Evolutionary conservation across 2,888 invertebrate species (phyloP), one percentile per base, ranked within the genome.

Genomic region (Leptinotarsa haldemani): DNA sequence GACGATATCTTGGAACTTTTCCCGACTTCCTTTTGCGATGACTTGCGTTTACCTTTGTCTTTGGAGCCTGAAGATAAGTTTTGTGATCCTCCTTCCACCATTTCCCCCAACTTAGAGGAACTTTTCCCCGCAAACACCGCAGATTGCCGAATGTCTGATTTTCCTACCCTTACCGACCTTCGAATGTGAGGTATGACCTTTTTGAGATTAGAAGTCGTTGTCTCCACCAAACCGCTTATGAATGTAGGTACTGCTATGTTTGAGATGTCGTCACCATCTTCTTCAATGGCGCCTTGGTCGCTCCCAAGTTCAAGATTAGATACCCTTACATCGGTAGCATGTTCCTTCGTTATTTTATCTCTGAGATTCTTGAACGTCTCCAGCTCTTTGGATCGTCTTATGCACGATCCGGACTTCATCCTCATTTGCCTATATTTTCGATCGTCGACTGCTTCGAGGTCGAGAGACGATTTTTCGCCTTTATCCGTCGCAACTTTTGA

Each of bases 301-400:
- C 25, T 69, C 18, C 15, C 18, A 7, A 13, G 2, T 12, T 56
- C n/a, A 1, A 18, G 20, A 20, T 18, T 18, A 16, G 56, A 56
- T 9, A 13, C 18, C 2, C 20, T 12, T 12, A 56, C 56, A 1
- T 46, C 47, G 46, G 46, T 20, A 15, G 46, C 20, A 46, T 68
- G 68, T 20, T 68, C 68, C 7, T 56, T 56, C 15, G n/a, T 68
- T 5, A 68, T 68, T 56, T 68, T 68, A 12, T 68, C 47, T 40
- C 16, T 68, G 18, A 68, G 68, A 5, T 46, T 18, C 52, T 56
- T 68, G 56, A 68, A 68, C 20, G 53, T 68, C 30, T 67, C 25
- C 7, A 12, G 20, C 9, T 30, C 67, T 53, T 13, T n/a, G 40
- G 52, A 52, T 9, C 53, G 18, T 30, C 67, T 22, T 5, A 2